These are phyloP conservation scores for Drosophila demipolita DNA, from an alignment of 2,888 invertebrate species.

Conservation along the genomic window DNA sequence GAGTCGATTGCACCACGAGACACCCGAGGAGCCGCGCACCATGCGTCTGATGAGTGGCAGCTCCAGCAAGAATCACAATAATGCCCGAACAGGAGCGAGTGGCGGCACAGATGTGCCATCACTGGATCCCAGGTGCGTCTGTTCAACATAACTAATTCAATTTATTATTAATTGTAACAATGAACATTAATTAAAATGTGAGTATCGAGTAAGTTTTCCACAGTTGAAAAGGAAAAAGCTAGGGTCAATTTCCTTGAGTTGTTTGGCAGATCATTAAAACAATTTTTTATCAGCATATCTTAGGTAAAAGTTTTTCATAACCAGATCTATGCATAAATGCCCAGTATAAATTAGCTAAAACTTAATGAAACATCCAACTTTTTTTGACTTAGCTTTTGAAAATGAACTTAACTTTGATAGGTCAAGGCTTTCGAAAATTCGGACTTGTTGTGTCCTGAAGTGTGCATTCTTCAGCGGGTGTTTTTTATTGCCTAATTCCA, in stretches of 20 bases:
- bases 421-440: neutral
- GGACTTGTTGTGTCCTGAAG: neutral
- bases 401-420: neutral
- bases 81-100: conserved; percentile 31
- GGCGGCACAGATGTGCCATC: conserved; percentile 74
- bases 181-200: neutral
- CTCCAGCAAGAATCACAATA: conserved; percentile 66
- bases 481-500: too few species aligned
- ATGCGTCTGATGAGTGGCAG: conserved; percentile 79
- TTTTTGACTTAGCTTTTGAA: neutral
- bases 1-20: conserved; percentile 83
- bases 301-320: neutral
- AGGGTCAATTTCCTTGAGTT: neutral
- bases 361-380: neutral
- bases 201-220: neutral
- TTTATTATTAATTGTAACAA: neutral
- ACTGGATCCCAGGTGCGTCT: conserved; percentile 84
- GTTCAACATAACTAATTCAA: neutral
- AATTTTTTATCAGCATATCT: neutral
- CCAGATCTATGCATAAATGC: neutral
- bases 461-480: neutral
- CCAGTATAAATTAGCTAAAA: neutral
- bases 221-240: neutral
- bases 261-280: neutral
- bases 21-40: conserved; percentile 81